These are phyloP conservation scores for Perithous albicinctus DNA, from an alignment of 2,888 invertebrate species.

Conservation along the genomic window DNA sequence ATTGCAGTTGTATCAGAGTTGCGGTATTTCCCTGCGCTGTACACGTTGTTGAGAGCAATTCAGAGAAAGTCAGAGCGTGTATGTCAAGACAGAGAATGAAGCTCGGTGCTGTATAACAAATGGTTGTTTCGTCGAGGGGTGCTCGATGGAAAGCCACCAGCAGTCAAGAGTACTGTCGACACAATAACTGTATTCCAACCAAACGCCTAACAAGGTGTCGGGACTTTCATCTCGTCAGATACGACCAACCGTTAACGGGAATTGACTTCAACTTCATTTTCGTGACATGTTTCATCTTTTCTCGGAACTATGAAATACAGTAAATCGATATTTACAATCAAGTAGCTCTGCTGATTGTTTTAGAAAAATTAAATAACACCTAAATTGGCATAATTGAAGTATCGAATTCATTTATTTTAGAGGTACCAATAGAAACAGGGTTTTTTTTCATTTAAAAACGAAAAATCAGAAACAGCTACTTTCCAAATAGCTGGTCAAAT, in stretches of 20 bases:
- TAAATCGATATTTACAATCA: too few species aligned
- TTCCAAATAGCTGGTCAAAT: too few species aligned
- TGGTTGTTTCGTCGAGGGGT: constrained; percentile 78
- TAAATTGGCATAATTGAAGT: too few species aligned
- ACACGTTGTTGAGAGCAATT: constrained; percentile 23
- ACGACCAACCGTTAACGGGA: constrained; percentile 56
- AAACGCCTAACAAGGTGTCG: constrained; percentile 82
- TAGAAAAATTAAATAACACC: too few species aligned
- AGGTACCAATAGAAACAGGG: too few species aligned
- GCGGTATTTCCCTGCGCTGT: constrained; percentile 51
- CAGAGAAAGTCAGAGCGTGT: constrained; percentile 43
- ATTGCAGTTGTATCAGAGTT: constrained; percentile 45
- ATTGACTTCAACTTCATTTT: constrained; percentile 74
- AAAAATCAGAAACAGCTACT: too few species aligned
- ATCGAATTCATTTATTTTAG: too few species aligned
- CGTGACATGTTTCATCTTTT: background rate
- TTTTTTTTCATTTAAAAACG: too few species aligned
- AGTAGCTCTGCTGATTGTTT: too few species aligned
- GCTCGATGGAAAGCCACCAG: constrained; percentile 46
- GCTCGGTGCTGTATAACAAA: constrained; percentile 77
- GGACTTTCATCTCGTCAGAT: constrained; percentile 79
- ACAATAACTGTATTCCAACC: constrained; percentile 49
- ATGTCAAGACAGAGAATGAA: constrained; percentile 67
- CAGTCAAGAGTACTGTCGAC: constrained; percentile 11
- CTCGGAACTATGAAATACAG: background rate